Evolutionary conservation across 2,797 vertebrate genomes (phyloP).

Genomic region (Sebastes diaconus): DNA sequence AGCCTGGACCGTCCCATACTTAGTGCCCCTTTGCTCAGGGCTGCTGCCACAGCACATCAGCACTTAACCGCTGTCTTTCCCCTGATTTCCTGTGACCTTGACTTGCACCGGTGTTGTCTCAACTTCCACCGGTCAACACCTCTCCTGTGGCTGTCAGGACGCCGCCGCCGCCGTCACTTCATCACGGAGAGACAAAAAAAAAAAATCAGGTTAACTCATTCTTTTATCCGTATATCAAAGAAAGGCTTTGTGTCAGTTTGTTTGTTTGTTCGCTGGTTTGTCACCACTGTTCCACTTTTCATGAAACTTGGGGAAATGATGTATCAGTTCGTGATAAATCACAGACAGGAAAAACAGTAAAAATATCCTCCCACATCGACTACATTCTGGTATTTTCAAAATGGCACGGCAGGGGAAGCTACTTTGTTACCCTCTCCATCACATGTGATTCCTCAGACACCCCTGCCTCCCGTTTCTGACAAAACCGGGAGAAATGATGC

Average conservation of each 20-base stretch:
- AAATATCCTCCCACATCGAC: conserved; percentile 36
- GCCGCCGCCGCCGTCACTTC: neutral
- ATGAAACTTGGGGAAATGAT: conserved; percentile 54
- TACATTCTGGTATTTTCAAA: conserved; percentile 64
- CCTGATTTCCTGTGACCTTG: conserved; percentile 60
- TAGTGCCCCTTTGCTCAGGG: conserved; percentile 52
- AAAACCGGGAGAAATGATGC: conserved; percentile 60
- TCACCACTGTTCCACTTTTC: conserved; percentile 62
- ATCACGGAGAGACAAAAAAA: neutral
- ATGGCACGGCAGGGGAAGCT: conserved; percentile 52
- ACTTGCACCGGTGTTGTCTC: conserved; percentile 28
- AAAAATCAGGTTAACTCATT: conserved; percentile 24
- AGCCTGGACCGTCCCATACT: conserved; percentile 62
- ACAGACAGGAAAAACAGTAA: conserved; percentile 30
- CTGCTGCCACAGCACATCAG: conserved; percentile 62
- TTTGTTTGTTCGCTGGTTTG: conserved; percentile 63
- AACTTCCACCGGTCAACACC: conserved; percentile 34
- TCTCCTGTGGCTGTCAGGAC: neutral
- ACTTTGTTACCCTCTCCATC: conserved; percentile 64
- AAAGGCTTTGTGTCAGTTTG: conserved; percentile 38
- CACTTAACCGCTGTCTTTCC: conserved; percentile 55
- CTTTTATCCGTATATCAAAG: conserved; percentile 48
- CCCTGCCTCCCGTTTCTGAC: conserved; percentile 38
- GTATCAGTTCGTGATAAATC: conserved; percentile 49
- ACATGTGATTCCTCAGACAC: conserved; percentile 39